Base-by-base conservation (phyloP, 2,888 invertebrate species). In the Gymnocheta viridis region DNA sequence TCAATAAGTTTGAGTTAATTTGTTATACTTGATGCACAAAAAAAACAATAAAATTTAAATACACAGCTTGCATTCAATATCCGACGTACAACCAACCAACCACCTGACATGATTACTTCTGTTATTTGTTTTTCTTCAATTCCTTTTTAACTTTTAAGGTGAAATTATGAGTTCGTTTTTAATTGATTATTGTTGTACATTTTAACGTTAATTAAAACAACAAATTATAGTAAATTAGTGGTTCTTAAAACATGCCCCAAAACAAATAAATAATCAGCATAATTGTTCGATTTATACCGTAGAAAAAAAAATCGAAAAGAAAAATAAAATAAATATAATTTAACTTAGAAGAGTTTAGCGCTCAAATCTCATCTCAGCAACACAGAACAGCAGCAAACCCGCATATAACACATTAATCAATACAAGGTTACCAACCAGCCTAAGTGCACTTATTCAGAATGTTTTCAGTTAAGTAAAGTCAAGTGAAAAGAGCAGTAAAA, bases 341-440 rank as follows among this genome's bases (percentile, higher is more conserved):
- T 9, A 72, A 79, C n/a, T 56, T 72, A 35, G 19, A 47, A 47
- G 38, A 72, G 47, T 69, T 67, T 77, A 67, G 5, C 12, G 29
- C 44, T 72, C 44, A 19, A 29, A n/a, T n/a, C 14, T 12, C 38
- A 60, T 47, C 49, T 49, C 44, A 32, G 19, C 22, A 41, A 38
- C 6, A n/a, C 29, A 51, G 44, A 32, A 35, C 19, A 44, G n/a
- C n/a, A 24, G 19, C 4, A 62, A n/a, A n/a, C n/a, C 4, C 32
- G 6, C 19, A 60, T 3, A 22, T 44, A 56, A 70, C 56, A 29
- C 22, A 47, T 77, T 74, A 74, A 81, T 81, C 74, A 74, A 81
- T 69, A 74, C 81, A 81, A 74, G 81, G 74, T 81, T 81, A 62
- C 81, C 74, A 74, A 74, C 60, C 67, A 74, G 81, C 72, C 70